phyloP scores from a whole-genome alignment of 2,113 vertebrate genomes.

The Zeus faber region DNA sequence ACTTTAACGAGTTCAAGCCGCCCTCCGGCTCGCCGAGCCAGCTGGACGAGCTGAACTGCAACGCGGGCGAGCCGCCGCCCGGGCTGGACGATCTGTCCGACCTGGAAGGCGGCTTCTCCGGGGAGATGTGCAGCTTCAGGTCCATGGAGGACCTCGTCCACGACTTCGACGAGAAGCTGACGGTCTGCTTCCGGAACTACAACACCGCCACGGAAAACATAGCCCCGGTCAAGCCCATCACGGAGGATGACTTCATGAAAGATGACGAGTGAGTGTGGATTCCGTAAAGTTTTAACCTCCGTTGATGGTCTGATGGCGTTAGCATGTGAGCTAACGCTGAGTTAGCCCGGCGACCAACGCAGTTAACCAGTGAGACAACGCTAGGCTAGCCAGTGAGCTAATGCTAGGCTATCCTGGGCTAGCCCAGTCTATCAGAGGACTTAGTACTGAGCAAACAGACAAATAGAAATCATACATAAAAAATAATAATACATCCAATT shows the following conservation, averaged over 20 bases:
- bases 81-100: conserved; percentile 71
- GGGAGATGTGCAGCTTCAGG: conserved; percentile 76
- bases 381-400: too few species aligned
- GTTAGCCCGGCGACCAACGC: too few species aligned
- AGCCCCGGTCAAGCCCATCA: conserved; percentile 82
- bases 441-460: too few species aligned
- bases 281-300: conserved; percentile 1
- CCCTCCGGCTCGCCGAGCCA: conserved; percentile 55
- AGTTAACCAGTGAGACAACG: too few species aligned
- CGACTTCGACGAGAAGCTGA: conserved; percentile 86
- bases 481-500: too few species aligned
- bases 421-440: too few species aligned
- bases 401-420: too few species aligned
- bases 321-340: conserved; percentile 2
- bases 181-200: conserved; percentile 85
- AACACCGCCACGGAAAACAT: conserved; percentile 76
- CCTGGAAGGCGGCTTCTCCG: conserved; percentile 77
- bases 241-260: conserved; percentile 84
- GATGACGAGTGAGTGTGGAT: conserved; percentile 88
- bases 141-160: conserved; percentile 82
- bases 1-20: conserved; percentile 94
- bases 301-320: conserved; percentile 27
- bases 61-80: conserved; percentile 57
- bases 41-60: conserved; percentile 74
- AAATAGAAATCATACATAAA: too few species aligned